These are phyloP conservation scores for Cyprinodon diabolis DNA, from an alignment of 2,797 vertebrate genomes.

Conservation along the genomic window DNA sequence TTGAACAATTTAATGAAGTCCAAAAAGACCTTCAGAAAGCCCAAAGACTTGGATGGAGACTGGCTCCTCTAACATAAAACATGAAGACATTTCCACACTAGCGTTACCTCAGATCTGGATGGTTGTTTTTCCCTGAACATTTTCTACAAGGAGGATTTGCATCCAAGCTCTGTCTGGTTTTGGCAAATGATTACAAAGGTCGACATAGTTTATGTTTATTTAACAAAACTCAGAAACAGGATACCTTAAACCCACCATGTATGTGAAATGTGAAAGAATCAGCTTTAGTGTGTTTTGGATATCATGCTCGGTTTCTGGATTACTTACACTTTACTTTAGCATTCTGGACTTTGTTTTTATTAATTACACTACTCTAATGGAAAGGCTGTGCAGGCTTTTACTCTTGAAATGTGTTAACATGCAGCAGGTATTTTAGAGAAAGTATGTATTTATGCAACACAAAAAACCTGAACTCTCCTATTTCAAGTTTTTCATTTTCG, in stretches of 20 bases:
- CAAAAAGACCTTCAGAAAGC: not conserved
- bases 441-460: not conserved
- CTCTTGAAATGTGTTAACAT: not conserved
- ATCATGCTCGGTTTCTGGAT: not conserved
- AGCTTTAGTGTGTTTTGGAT: conserved; percentile 4
- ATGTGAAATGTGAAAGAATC: not conserved
- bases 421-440: not conserved
- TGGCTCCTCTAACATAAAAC: not conserved
- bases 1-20: not conserved
- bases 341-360: not conserved
- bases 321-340: not conserved
- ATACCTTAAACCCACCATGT: not conserved
- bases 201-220: conserved; percentile 4
- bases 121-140: not conserved
- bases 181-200: not conserved
- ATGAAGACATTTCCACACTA: not conserved
- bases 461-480: not conserved
- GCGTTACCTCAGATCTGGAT: conserved; percentile 2
- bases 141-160: not conserved
- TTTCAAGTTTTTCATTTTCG: not conserved
- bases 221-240: conserved; percentile 8
- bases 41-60: not conserved
- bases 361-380: conserved; percentile 3
- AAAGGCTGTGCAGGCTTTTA: not conserved
- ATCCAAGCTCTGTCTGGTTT: not conserved